phyloP scores from a whole-genome alignment of 2,113 vertebrate genomes.

The Anoura caudifer region DNA sequence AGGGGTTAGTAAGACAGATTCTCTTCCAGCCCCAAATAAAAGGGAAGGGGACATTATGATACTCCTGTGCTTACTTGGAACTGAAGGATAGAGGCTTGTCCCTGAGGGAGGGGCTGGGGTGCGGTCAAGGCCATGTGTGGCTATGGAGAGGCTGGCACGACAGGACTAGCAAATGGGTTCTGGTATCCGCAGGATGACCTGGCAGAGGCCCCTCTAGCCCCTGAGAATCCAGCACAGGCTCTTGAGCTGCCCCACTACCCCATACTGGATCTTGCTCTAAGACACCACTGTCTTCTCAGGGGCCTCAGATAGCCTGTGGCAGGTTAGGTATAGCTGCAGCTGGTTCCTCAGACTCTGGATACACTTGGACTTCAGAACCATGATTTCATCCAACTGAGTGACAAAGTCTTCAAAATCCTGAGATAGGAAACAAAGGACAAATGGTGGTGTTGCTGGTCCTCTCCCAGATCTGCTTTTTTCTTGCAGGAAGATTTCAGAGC shows the following conservation, averaged over 20 bases:
- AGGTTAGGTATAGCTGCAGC: conserved; percentile 80
- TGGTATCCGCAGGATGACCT: neutral
- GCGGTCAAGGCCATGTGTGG: neutral
- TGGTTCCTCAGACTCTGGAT: conserved; percentile 83
- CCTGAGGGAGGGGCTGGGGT: neutral
- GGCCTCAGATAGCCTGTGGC: neutral
- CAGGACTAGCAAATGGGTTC: neutral
- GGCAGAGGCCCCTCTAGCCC: neutral
- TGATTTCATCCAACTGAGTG: conserved; percentile 85
- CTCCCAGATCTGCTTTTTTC: neutral
- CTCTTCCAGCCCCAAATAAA: neutral
- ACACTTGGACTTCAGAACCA: conserved; percentile 85
- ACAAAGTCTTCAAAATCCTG: conserved; percentile 88
- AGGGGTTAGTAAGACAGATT: neutral
- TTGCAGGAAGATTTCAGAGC: neutral
- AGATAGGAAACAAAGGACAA: conserved; percentile 53
- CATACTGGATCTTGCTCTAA: conserved; percentile 46
- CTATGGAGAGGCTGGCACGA: neutral
- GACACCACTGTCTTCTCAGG: conserved; percentile 29
- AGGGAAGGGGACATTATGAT: neutral
- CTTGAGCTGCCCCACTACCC: neutral
- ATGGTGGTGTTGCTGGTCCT: neutral
- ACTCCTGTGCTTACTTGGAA: neutral
- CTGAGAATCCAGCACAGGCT: neutral
- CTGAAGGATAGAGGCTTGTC: neutral